Percentiles rank a stretch among this genome's conserved stretches.
These are phyloP conservation scores for Chrysina gloriosa DNA, from an alignment of 2,888 invertebrate genomes.

Conservation along the genomic window DNA sequence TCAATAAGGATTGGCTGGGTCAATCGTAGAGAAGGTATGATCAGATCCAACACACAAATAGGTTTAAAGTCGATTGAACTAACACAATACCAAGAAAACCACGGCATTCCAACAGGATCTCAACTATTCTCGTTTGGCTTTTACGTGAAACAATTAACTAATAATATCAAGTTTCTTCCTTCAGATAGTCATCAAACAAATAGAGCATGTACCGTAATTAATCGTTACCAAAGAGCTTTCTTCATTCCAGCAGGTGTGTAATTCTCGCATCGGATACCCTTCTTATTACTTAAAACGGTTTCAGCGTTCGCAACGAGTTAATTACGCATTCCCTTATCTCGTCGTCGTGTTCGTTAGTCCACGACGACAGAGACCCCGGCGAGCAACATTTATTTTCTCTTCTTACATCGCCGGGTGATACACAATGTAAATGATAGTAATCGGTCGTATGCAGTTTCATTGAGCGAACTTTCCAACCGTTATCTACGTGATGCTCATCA, in stretches of 20 bases:
- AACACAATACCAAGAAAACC: no score
- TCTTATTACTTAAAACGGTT: not conserved
- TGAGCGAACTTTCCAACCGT: not conserved
- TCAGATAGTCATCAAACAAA: no score
- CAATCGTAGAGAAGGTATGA: no score
- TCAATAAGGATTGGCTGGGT: no score
- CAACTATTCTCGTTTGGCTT: no score
- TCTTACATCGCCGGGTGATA: not conserved
- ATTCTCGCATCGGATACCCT: not conserved
- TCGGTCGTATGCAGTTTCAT: not conserved
- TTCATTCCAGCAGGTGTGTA: not conserved
- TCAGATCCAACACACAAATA: no score
- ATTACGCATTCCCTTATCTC: not conserved
- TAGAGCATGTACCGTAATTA: no score
- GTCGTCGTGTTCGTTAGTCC: not conserved
- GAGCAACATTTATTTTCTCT: not conserved
- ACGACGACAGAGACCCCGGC: no score
- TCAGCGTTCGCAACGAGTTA: not conserved
- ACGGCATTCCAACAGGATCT: no score
- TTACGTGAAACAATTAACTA: no score
- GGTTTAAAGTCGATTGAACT: no score
- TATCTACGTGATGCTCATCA: constrained; percentile 3
- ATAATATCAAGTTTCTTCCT: no score
- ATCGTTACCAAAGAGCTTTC: not conserved
- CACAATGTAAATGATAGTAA: constrained; percentile 13